Evolutionary conservation across 2,797 vertebrate genomes (phyloP).

Genomic region (Rachycentron canadum): DNA sequence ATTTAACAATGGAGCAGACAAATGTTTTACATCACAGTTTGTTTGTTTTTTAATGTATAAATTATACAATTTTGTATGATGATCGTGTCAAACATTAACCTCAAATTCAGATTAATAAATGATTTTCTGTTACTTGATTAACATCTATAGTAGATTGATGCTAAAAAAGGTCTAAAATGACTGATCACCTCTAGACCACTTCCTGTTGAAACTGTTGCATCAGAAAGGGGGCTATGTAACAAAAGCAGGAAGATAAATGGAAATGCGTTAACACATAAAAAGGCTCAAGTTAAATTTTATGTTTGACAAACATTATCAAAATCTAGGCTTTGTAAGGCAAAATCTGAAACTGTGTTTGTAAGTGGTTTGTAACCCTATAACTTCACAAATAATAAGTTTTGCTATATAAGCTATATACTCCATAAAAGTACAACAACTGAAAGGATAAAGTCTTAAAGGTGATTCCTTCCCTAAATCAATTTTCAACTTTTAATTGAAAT

Average conservation of each 20-base stretch:
- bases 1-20: not conserved
- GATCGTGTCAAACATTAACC: not conserved
- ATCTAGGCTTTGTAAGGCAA: too few species aligned
- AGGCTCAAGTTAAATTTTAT: too few species aligned
- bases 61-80: too few species aligned
- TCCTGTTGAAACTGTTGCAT: conserved; percentile 48
- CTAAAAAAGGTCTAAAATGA: not conserved
- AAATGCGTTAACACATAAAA: too few species aligned
- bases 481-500: not conserved
- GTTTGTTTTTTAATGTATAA: too few species aligned
- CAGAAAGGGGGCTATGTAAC: not conserved
- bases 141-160: not conserved
- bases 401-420: too few species aligned
- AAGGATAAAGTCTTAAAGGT: not conserved
- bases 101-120: not conserved
- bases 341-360: too few species aligned
- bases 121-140: not conserved
- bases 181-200: conserved; percentile 44
- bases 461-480: not conserved
- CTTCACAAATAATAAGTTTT: too few species aligned
- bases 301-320: too few species aligned
- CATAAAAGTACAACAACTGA: not conserved
- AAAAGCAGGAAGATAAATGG: not conserved
- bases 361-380: too few species aligned
- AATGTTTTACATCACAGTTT: not conserved